Conservation (phyloP, 2,888 invertebrate species). For the Pelosia muscerda region DNA sequence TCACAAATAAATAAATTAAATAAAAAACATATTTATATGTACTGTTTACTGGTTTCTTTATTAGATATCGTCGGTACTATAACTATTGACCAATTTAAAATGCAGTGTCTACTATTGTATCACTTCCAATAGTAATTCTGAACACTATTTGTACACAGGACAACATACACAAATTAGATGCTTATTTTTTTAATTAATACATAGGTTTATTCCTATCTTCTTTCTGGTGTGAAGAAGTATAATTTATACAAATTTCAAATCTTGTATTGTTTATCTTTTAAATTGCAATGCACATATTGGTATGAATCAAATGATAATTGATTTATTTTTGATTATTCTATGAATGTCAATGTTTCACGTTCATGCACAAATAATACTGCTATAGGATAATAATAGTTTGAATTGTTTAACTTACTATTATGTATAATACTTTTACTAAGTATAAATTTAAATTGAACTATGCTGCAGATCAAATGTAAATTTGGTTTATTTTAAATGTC, state of each 20-base stretch:
- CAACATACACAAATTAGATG: constrained; percentile 62
- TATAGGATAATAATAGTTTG: constrained; percentile 48
- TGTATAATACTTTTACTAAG: constrained; percentile 5
- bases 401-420: constrained; percentile 5
- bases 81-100: constrained; percentile 80
- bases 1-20: constrained; percentile 33
- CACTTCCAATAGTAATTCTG: constrained; percentile 72
- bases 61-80: constrained; percentile 82
- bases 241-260: constrained; percentile 34
- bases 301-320: constrained; percentile 31
- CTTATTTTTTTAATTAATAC: constrained; percentile 55
- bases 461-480: background rate
- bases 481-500: background rate
- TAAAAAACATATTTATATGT: constrained; percentile 40
- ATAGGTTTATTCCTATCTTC: constrained; percentile 68
- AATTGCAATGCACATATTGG: constrained; percentile 12
- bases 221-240: constrained; percentile 65
- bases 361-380: constrained; percentile 70
- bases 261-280: constrained; percentile 13
- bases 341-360: constrained; percentile 53
- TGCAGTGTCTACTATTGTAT: constrained; percentile 77
- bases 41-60: constrained; percentile 78
- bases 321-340: constrained; percentile 55
- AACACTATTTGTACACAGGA: constrained; percentile 81
- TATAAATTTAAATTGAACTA: constrained; percentile 5